phyloP scores from a whole-genome alignment of 2,797 vertebrate genomes.

The Leuciscus waleckii region DNA sequence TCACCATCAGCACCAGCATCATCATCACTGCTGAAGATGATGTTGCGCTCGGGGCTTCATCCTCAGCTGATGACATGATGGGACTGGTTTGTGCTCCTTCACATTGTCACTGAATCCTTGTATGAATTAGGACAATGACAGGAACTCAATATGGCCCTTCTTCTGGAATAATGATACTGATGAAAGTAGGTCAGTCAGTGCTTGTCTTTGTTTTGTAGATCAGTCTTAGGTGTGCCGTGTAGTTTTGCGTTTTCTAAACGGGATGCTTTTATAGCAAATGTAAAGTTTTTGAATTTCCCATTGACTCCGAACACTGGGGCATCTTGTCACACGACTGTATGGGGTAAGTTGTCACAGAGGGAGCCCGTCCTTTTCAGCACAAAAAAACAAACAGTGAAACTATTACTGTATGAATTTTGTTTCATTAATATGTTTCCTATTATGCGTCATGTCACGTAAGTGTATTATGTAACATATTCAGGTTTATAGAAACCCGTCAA shows the following conservation, averaged over 20 bases:
- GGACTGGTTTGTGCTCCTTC: constrained; percentile 30
- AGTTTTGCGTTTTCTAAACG: background rate
- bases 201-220: background rate
- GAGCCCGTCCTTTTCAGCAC: background rate
- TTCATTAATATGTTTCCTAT: too few relatives aligned
- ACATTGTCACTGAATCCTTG: constrained; percentile 2
- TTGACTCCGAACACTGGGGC: background rate
- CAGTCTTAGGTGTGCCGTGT: background rate
- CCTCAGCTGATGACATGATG: background rate
- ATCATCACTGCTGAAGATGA: constrained; percentile 16
- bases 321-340: background rate
- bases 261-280: background rate
- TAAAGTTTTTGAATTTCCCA: constrained; percentile 17
- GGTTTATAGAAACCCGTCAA: background rate
- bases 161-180: background rate
- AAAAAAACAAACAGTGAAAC: background rate
- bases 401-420: background rate
- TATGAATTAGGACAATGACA: constrained; percentile 43
- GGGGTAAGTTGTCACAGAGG: constrained; percentile 14
- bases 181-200: constrained; percentile 34
- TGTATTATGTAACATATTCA: background rate
- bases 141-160: constrained; percentile 31
- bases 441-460: background rate
- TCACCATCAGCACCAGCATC: background rate
- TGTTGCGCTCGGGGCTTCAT: constrained; percentile 1